These are phyloP conservation scores for Acanthococcus lagerstroemiae DNA, from an alignment of 2,888 invertebrate species.

Conservation along the genomic window DNA sequence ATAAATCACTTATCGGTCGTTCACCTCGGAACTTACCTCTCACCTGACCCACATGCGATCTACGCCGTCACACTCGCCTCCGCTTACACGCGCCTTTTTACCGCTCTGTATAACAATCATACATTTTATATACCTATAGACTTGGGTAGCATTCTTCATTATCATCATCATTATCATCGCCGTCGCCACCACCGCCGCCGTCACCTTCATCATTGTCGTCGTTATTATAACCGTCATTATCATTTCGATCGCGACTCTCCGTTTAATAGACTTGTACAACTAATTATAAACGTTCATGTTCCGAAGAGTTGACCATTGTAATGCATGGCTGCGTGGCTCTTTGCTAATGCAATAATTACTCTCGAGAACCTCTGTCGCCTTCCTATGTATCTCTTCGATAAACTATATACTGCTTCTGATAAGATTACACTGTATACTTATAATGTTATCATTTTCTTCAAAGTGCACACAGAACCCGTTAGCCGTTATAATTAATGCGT, in stretches of 20 bases:
- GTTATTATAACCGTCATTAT: conserved; percentile 7
- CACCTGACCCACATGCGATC: conserved; percentile 22
- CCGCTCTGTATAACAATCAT: conserved; percentile 12
- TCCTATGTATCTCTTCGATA: too few species aligned
- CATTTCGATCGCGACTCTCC: conserved; percentile 20
- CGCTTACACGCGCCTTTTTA: not conserved
- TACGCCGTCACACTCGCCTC: conserved; percentile 6
- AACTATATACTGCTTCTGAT: too few species aligned
- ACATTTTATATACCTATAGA: not conserved
- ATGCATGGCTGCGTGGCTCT: not conserved
- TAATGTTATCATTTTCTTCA: too few species aligned
- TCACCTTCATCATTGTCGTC: not conserved
- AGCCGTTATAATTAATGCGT: too few species aligned
- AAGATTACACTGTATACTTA: too few species aligned
- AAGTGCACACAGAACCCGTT: too few species aligned
- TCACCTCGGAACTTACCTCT: conserved; percentile 24
- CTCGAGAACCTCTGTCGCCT: too few species aligned
- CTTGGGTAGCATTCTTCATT: conserved; percentile 1
- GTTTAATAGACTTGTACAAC: conserved; percentile 10
- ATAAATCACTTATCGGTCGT: conserved; percentile 26
- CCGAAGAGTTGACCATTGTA: not conserved
- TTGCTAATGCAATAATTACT: not conserved
- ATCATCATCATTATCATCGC: conserved; percentile 4
- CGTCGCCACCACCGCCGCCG: not conserved
- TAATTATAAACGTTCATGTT: conserved; percentile 13